These are phyloP conservation scores for Pyrgilauda ruficollis DNA, from an alignment of 2,113 vertebrate genomes.

Conservation along the genomic window DNA sequence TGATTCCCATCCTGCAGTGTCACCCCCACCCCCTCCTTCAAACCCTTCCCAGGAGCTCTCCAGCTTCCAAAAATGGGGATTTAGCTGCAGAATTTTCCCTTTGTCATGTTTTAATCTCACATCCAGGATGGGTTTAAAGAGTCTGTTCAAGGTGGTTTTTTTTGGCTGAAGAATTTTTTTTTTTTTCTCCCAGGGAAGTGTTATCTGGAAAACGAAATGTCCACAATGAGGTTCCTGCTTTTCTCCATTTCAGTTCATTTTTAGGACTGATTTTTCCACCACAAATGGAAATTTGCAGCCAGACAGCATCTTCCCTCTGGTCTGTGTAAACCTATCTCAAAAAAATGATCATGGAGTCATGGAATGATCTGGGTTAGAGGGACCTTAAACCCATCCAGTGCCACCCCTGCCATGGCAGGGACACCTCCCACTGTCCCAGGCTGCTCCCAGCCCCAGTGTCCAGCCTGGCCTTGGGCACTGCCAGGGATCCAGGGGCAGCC, in stretches of 20 bases:
- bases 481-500: no score
- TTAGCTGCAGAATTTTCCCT: background rate
- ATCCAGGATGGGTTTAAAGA: background rate
- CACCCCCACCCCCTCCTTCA: background rate
- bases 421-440: no score
- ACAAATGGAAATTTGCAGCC: background rate
- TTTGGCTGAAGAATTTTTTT: background rate
- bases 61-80: background rate
- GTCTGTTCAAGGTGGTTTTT: background rate
- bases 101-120: background rate
- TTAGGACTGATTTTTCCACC: background rate
- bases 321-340: background rate
- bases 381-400: accelerated
- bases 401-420: background rate
- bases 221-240: background rate
- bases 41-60: background rate
- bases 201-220: background rate
- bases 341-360: background rate
- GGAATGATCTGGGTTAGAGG: background rate
- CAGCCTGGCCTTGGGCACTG: no score
- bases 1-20: background rate
- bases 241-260: background rate
- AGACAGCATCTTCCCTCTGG: background rate
- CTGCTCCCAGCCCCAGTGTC: no score
- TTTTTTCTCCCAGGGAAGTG: background rate